These are phyloP conservation scores for Salvator merianae DNA, from an alignment of 2,113 vertebrate species.

Conservation along the genomic window DNA sequence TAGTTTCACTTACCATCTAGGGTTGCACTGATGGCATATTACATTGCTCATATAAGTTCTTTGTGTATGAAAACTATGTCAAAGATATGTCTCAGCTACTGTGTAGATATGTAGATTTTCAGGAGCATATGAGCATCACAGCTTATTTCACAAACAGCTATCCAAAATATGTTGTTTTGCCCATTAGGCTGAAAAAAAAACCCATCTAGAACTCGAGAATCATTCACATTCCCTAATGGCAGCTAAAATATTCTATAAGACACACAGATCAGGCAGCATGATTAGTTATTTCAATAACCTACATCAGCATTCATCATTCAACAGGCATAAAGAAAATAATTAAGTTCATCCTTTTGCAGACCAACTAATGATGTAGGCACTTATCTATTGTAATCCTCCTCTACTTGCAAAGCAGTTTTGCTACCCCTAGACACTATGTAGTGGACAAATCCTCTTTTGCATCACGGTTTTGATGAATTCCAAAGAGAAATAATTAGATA, in stretches of 20 bases:
- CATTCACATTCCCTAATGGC: not conserved
- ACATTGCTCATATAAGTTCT: not conserved
- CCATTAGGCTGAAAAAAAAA: not conserved
- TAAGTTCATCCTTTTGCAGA: not conserved
- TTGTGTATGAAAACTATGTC: not conserved
- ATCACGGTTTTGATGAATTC: not conserved
- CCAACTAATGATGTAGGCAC: slow-evolving; percentile 8
- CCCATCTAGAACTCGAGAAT: not conserved
- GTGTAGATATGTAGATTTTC: not conserved
- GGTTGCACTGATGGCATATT: not conserved
- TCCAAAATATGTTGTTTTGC: not conserved
- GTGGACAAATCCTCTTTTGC: not conserved
- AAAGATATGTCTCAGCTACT: not conserved
- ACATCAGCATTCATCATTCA: slow-evolving; percentile 31
- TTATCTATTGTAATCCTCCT: slow-evolving; percentile 18
- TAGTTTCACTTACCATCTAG: no score
- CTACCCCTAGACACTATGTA: not conserved
- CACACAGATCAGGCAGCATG: not conserved
- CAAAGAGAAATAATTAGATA: not conserved
- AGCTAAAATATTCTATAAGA: not conserved
- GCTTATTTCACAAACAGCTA: not conserved
- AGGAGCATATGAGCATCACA: not conserved
- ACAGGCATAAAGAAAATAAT: slow-evolving; percentile 6
- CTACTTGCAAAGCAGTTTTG: not conserved
- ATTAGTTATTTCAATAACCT: slow-evolving; percentile 33